Evolutionary conservation across 2,888 invertebrate genomes (phyloP).

Genomic region (Pristionchus japonicus): DNA sequence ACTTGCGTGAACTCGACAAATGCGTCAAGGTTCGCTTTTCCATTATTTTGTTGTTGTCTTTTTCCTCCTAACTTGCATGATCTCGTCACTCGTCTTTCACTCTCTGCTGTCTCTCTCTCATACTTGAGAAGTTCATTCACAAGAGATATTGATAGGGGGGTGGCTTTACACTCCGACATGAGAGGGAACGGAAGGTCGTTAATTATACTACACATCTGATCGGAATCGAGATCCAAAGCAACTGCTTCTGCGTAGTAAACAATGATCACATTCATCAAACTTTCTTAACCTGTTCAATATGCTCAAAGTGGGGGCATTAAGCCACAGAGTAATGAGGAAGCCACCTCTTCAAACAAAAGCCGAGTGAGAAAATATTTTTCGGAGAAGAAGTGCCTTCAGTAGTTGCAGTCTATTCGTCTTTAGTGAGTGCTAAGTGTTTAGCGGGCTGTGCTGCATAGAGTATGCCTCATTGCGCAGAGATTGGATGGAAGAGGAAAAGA

Average conservation of each 20-base stretch:
- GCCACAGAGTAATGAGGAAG: background rate
- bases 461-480: conserved; percentile 39
- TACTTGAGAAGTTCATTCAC: background rate
- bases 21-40: conserved; percentile 68
- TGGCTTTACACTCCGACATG: conserved; percentile 18
- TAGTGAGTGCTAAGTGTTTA: conserved; percentile 32
- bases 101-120: background rate
- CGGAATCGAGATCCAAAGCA: background rate
- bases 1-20: conserved; percentile 69
- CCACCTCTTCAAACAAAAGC: background rate
- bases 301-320: background rate
- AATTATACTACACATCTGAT: conserved; percentile 26
- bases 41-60: background rate
- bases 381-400: background rate
- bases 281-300: background rate
- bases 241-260: background rate
- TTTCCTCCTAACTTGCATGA: too few species aligned
- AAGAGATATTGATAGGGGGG: conserved; percentile 2
- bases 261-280: background rate
- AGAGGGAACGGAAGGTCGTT: background rate
- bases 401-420: conserved; percentile 12
- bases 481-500: background rate
- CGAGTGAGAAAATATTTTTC: conserved; percentile 12
- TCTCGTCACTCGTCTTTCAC: background rate
- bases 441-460: conserved; percentile 5